phyloP scores from a whole-genome alignment of 2,888 invertebrate species.

The Athripsodes cinereus region DNA sequence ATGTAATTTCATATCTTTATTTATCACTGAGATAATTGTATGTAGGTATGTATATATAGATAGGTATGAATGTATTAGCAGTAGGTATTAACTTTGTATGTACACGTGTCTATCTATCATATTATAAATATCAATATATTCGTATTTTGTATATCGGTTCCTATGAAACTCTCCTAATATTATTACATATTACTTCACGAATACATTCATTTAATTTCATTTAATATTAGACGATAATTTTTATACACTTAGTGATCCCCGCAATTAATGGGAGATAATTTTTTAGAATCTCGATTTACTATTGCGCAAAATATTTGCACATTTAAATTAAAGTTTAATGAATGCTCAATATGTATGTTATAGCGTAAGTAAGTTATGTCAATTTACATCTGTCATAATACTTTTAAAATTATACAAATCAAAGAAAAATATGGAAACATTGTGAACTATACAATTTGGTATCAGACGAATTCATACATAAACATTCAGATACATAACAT shows the following conservation, averaged over 20 bases:
- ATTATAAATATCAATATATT: conserved; percentile 37
- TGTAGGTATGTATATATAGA: background rate
- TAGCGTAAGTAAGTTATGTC: no score
- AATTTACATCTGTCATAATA: no score
- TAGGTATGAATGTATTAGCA: background rate
- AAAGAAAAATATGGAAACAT: no score
- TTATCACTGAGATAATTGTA: background rate
- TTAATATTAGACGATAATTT: conserved; percentile 16
- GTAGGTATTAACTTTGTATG: conserved; percentile 12
- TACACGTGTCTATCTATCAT: conserved; percentile 30
- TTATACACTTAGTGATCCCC: conserved; percentile 16
- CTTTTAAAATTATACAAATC: no score
- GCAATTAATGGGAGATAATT: conserved; percentile 21
- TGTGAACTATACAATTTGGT: no score
- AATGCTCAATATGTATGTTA: background rate
- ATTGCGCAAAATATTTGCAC: background rate
- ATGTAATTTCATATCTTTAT: background rate
- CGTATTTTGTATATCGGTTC: conserved; percentile 11
- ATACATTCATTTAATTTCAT: background rate
- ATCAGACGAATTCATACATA: no score
- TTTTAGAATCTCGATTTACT: conserved; percentile 32
- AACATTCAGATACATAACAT: no score
- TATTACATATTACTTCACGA: conserved; percentile 11
- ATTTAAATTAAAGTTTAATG: background rate
- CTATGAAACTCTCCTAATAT: conserved; percentile 23